Evolutionary conservation across 1,140 invertebrate genomes (phyloP).

Genomic region (Daktulosphaira vitifoliae): DNA sequence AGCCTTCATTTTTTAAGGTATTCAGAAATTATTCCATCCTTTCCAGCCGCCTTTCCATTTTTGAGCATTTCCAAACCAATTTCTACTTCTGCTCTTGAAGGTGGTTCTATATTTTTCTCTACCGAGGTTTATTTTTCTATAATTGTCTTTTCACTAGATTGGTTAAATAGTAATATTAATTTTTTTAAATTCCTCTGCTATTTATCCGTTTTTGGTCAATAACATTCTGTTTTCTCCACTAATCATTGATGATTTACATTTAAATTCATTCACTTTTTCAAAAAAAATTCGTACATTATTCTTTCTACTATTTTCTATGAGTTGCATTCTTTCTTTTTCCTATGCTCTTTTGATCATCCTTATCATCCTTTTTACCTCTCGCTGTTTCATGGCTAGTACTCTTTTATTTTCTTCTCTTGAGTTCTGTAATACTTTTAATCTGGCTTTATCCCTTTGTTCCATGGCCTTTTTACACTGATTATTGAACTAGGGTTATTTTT

Average conservation of each 20-base stretch:
- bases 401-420: conserved; percentile 9
- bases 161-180: conserved; percentile 7
- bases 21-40: conserved; percentile 30
- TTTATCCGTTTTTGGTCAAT: conserved; percentile 7
- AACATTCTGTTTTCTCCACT: not conserved
- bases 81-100: conserved; percentile 1
- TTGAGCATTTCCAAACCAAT: conserved; percentile 1
- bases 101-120: conserved; percentile 10
- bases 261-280: not conserved
- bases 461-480: too few species aligned
- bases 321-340: not conserved
- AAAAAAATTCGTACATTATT: conserved; percentile 7
- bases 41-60: not conserved
- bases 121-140: conserved; percentile 4
- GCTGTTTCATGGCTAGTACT: conserved; percentile 17
- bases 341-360: not conserved
- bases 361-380: too few species aligned
- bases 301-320: conserved; percentile 12
- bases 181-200: not conserved
- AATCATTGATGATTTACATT: not conserved
- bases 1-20: conserved; percentile 35
- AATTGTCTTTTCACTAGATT: conserved; percentile 2
- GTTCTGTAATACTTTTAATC: not conserved
- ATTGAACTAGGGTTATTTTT: too few species aligned
- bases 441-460: too few species aligned